Conservation (phyloP, 2,113 vertebrate species). For the Pygathrix nemaeus region DNA sequence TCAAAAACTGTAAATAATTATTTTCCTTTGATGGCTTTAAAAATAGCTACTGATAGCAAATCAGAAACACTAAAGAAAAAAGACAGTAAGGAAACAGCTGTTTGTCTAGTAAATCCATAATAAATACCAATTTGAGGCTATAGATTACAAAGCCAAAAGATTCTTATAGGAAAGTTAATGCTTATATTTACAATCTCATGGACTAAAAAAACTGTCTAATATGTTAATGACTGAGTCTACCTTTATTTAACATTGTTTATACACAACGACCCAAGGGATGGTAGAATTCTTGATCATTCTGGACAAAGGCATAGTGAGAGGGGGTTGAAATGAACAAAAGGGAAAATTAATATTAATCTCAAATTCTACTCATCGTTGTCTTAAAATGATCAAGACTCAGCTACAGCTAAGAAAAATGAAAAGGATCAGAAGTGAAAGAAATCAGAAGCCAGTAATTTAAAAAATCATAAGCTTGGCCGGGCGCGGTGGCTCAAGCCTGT, state of each 20-base stretch:
- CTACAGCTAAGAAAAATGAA: neutral
- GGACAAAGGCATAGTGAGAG: slow-evolving; percentile 38
- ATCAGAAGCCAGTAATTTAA: slow-evolving; percentile 40
- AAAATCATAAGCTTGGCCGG: neutral
- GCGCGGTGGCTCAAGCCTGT: no score
- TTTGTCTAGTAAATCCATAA: slow-evolving; percentile 55
- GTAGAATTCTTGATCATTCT: slow-evolving; percentile 50
- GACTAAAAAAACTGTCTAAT: slow-evolving; percentile 21
- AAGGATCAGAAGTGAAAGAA: slow-evolving; percentile 17
- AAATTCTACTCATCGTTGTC: slow-evolving; percentile 29
- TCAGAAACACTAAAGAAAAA: slow-evolving; percentile 58
- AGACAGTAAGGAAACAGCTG: slow-evolving; percentile 20
- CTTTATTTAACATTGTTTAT: slow-evolving; percentile 59
- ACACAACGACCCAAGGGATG: neutral
- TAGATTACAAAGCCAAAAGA: slow-evolving; percentile 34
- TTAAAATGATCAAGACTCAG: slow-evolving; percentile 51
- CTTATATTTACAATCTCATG: slow-evolving; percentile 33
- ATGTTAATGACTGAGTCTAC: neutral
- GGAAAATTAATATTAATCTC: slow-evolving; percentile 45
- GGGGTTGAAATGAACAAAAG: slow-evolving; percentile 12
- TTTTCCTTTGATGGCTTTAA: slow-evolving; percentile 62
- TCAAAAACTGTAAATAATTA: slow-evolving; percentile 40
- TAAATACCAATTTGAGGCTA: slow-evolving; percentile 34
- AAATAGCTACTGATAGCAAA: slow-evolving; percentile 54
- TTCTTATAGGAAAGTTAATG: slow-evolving; percentile 8